These are phyloP conservation scores for Lasiurus borealis DNA, from an alignment of 2,113 vertebrate species.

Conservation along the genomic window DNA sequence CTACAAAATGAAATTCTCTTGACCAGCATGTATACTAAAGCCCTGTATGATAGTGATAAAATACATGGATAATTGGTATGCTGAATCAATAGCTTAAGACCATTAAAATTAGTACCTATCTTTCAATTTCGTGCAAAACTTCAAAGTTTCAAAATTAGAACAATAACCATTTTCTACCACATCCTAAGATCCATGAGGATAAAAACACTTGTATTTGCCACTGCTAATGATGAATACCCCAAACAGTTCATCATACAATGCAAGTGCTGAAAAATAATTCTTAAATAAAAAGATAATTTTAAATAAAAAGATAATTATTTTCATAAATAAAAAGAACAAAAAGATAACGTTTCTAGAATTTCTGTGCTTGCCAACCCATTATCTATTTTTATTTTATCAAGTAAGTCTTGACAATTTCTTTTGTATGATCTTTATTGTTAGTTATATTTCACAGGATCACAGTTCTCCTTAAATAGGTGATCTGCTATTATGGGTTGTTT, in stretches of 20 bases:
- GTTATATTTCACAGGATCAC: neutral
- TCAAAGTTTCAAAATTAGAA: constrained; percentile 32
- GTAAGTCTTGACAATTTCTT: neutral
- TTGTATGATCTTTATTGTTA: neutral
- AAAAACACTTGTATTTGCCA: neutral
- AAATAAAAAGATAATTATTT: neutral
- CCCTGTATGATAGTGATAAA: neutral
- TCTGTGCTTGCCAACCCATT: neutral
- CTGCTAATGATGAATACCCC: neutral
- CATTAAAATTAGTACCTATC: neutral
- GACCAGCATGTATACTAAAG: neutral
- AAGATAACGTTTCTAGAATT: neutral
- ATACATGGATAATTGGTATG: neutral
- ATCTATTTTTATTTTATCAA: constrained; percentile 9
- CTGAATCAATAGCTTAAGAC: neutral
- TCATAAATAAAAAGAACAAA: constrained; percentile 15
- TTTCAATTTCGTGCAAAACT: neutral
- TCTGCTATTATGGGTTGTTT: neutral
- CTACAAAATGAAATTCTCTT: neutral
- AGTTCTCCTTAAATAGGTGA: neutral
- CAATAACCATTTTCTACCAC: neutral
- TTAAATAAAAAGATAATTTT: neutral
- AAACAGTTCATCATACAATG: neutral
- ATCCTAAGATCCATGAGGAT: neutral
- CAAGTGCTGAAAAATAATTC: neutral